phyloP scores from a whole-genome alignment of 2,797 vertebrate species.

The Adelosebastes latens region DNA sequence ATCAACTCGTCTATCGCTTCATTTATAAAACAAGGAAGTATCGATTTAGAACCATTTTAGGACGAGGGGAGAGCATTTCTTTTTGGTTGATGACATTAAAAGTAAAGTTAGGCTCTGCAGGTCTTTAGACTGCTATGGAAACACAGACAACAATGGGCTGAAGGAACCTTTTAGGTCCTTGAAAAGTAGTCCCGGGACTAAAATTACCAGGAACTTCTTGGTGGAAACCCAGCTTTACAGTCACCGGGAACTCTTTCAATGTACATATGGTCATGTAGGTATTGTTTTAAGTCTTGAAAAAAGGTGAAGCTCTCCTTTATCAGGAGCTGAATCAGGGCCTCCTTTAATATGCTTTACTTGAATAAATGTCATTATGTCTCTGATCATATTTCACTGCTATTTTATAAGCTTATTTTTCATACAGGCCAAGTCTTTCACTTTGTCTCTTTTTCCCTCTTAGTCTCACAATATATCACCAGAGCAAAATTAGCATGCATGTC shows the following conservation, averaged over 20 bases:
- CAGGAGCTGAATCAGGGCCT: slow-evolving; percentile 18
- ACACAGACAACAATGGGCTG: no score
- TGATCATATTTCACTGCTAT: slow-evolving; percentile 55
- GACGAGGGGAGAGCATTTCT: no score
- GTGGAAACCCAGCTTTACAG: neutral
- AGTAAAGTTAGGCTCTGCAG: no score
- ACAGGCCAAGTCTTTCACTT: slow-evolving; percentile 2
- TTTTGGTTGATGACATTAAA: no score
- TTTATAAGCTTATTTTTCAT: slow-evolving; percentile 32
- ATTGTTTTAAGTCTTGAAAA: slow-evolving; percentile 2
- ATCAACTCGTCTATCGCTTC: no score
- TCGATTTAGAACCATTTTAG: no score
- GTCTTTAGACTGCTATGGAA: no score
- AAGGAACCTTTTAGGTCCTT: no score
- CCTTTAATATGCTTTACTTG: slow-evolving; percentile 57
- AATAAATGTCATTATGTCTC: slow-evolving; percentile 46
- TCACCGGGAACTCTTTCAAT: neutral
- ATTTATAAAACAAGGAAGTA: no score
- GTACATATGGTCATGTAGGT: neutral
- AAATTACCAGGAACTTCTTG: no score
- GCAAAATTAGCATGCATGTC: slow-evolving; percentile 9
- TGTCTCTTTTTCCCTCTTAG: neutral
- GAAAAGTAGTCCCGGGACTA: no score
- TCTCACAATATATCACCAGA: slow-evolving; percentile 5
- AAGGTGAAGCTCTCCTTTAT: slow-evolving; percentile 2